These are phyloP conservation scores for Philonicus albiceps DNA, from an alignment of 2,888 invertebrate genomes.

Conservation along the genomic window DNA sequence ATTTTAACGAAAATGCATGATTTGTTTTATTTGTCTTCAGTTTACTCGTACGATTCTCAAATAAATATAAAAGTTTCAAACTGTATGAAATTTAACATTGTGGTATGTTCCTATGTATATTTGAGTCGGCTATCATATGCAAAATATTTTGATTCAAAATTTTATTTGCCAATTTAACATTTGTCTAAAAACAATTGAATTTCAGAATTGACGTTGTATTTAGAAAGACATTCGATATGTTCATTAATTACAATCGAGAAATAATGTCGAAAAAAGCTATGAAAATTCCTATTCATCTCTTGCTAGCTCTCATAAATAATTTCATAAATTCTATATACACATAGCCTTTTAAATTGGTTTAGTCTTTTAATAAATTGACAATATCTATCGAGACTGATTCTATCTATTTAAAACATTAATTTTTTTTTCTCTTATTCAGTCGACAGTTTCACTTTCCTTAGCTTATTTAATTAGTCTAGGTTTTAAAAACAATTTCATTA, in stretches of 20 bases:
- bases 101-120: not conserved
- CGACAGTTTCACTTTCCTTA: not conserved
- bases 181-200: constrained; percentile 46
- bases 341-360: not conserved
- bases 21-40: not conserved
- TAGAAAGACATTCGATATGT: constrained; percentile 46
- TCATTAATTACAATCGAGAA: constrained; percentile 25
- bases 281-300: not conserved
- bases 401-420: not conserved
- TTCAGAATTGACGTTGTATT: constrained; percentile 47
- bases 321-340: not conserved
- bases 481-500: not conserved
- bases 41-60: not conserved
- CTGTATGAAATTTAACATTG: not conserved
- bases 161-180: constrained; percentile 1
- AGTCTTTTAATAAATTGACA: not conserved
- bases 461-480: not conserved
- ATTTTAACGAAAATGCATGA: not conserved
- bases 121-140: not conserved
- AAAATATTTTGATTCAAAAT: constrained; percentile 17
- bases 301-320: not conserved
- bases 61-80: not conserved
- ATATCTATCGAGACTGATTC: not conserved
- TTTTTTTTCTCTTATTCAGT: not conserved
- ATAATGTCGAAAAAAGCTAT: not conserved